A percentile compares a stretch with the other conserved stretches of the same genome.
Evolutionary conservation across 2,888 invertebrate genomes (phyloP).

Genomic region (Linnaemya tessellans): DNA sequence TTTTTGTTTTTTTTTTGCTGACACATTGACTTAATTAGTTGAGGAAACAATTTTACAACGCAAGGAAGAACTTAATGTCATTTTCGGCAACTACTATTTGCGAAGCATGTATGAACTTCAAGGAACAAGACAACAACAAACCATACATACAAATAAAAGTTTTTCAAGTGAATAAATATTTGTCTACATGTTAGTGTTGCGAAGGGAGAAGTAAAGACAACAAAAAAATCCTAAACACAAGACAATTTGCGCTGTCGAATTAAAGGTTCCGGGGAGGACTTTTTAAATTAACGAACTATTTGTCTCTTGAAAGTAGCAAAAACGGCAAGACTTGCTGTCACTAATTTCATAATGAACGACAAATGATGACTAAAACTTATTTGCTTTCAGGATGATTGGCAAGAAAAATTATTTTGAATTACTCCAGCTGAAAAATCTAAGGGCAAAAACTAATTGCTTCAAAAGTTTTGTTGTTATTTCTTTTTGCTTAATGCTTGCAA

Average conservation of each 20-base stretch:
- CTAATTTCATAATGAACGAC: not conserved
- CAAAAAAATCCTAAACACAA: not conserved
- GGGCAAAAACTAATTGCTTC: constrained; percentile 8
- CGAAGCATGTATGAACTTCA: not conserved
- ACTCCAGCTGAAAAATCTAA: not conserved
- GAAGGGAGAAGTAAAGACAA: not conserved
- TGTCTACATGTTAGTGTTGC: not conserved
- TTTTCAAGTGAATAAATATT: constrained; percentile 14
- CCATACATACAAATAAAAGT: not conserved
- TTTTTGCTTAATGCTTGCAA: not conserved
- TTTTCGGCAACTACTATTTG: constrained; percentile 5
- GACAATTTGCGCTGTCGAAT: not conserved
- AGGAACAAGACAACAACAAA: not conserved
- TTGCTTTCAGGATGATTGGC: constrained; percentile 12
- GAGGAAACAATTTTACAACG: constrained; percentile 44
- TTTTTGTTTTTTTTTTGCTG: constrained; percentile 46
- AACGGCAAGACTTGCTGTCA: not conserved
- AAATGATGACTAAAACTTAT: constrained; percentile 4
- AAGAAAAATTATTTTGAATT: not conserved
- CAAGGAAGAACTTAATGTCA: constrained; percentile 7
- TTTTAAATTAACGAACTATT: constrained; percentile 19
- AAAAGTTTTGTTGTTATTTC: constrained; percentile 13
- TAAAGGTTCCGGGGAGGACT: constrained; percentile 14
- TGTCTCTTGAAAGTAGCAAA: not conserved
- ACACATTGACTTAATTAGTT: constrained; percentile 58